Evolutionary conservation across 2,113 vertebrate genomes (phyloP), one percentile per base, ranked within the genome.

Genomic region (Pterocles gutturalis): DNA sequence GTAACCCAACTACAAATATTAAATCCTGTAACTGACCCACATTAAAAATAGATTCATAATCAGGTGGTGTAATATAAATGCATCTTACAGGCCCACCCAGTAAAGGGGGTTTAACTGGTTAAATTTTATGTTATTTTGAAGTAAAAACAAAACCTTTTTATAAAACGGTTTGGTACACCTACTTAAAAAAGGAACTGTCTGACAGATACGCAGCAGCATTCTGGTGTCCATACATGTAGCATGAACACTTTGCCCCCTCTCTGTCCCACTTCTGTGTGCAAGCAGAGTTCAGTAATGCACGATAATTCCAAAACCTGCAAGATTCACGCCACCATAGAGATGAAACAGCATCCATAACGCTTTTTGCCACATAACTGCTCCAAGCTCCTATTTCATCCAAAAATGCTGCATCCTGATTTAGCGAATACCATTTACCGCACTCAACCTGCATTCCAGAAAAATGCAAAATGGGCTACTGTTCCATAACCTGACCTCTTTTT

Each of bases 41-140:
- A 84, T 69, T 19, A 96, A 94, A 93, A 96, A 89, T 51, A 91
- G 89, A 89, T 92, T 70, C 73, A 49, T 24, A 58, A 46, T 49
- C 83, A 61, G 84, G 73, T 71, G 73, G 89, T 8, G 13, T 79
- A 85, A 95, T 48, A 73, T 36, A 77, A 85, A 72, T 6, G 13
- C 89, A 69, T 34, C 26, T 53, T 58, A 61, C 65, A 77, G 83
- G 48, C 62, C 77, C 57, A 70, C 58, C 54, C 77, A 54, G 26
- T 9, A 71, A 93, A 46, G 17, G 46, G 33, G 26, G 14, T 24
- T 82, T 33, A 75, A 46, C n/a, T n/a, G 71, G 71, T 76, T 75
- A 46, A 6, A 45, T 54, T 70, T 36, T 15, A 33, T 4, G 11
- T 18, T 18, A 43, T 0, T 19, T 62, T 33, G 73, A 60, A 80